These are phyloP conservation scores for Dreissena polymorpha DNA, from an alignment of 1,140 invertebrate species.

Conservation along the genomic window DNA sequence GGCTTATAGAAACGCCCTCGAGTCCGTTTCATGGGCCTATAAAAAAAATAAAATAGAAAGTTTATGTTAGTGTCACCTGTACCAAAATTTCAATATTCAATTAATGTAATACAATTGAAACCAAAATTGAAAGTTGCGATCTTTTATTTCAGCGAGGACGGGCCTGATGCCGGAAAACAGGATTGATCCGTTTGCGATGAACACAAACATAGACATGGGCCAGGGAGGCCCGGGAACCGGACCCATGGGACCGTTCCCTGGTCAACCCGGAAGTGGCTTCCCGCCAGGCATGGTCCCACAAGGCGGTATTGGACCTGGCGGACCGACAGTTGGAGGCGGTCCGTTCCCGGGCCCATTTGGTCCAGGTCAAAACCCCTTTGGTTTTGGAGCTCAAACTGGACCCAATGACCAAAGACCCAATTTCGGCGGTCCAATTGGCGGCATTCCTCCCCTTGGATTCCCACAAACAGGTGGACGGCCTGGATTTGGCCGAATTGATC, in stretches of 20 bases:
- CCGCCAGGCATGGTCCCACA: background rate
- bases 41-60: too few relatives aligned
- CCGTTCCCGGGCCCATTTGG: background rate
- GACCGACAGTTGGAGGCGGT: background rate
- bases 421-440: background rate
- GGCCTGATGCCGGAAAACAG: slow-evolving; percentile 42
- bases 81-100: too few relatives aligned
- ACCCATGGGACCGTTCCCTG: background rate
- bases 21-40: too few relatives aligned
- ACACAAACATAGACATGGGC: slow-evolving; percentile 3
- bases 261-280: slow-evolving; percentile 9
- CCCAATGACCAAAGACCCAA: background rate
- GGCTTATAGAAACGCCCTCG: too few relatives aligned
- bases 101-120: too few relatives aligned
- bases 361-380: background rate
- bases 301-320: background rate
- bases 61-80: too few relatives aligned
- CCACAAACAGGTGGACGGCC: background rate
- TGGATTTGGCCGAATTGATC: slow-evolving; percentile 12
- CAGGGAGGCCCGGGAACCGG: background rate
- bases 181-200: slow-evolving; percentile 33
- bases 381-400: background rate
- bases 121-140: background rate
- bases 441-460: background rate
- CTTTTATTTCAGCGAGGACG: slow-evolving; percentile 28